Conservation (phyloP, 2,113 vertebrate genomes). For the Gracilinanus agilis region DNA sequence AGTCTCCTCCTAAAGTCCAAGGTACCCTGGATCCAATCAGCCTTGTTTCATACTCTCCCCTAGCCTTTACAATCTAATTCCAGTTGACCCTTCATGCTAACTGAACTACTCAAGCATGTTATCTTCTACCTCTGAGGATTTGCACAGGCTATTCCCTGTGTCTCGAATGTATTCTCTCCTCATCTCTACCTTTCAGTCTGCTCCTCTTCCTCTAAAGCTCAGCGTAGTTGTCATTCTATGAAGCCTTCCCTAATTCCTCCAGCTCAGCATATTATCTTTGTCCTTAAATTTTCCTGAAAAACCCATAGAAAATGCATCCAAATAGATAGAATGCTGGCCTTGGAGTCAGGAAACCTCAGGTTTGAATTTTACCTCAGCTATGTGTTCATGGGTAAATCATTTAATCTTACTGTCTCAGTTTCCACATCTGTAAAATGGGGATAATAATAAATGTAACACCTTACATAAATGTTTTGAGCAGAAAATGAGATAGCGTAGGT, state of each 20-base stretch:
- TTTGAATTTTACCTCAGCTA: constrained; percentile 67
- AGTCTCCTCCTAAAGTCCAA: neutral
- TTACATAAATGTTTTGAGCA: neutral
- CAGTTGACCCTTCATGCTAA: neutral
- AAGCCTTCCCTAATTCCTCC: neutral
- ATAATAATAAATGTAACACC: neutral
- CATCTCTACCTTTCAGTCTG: neutral
- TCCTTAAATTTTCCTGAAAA: neutral
- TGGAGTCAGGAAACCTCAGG: constrained; percentile 51
- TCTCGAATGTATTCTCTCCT: constrained; percentile 16
- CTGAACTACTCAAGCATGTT: neutral
- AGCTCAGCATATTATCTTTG: neutral
- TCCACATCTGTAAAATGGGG: constrained; percentile 23
- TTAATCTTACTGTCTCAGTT: constrained; percentile 67
- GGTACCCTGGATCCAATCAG: constrained; percentile 2
- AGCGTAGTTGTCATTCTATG: neutral
- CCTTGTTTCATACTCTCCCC: constrained; percentile 71
- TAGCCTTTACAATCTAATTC: neutral
- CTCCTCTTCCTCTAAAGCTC: neutral
- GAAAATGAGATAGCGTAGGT: neutral
- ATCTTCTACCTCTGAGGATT: neutral
- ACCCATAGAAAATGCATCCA: neutral
- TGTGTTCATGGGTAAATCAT: constrained; percentile 70
- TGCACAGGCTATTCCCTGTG: constrained; percentile 26
- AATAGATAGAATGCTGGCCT: constrained; percentile 32